Percentiles rank a stretch among this genome's conserved stretches.
phyloP scores from a whole-genome alignment of 2,797 vertebrate species.

The Onychomys torridus region DNA sequence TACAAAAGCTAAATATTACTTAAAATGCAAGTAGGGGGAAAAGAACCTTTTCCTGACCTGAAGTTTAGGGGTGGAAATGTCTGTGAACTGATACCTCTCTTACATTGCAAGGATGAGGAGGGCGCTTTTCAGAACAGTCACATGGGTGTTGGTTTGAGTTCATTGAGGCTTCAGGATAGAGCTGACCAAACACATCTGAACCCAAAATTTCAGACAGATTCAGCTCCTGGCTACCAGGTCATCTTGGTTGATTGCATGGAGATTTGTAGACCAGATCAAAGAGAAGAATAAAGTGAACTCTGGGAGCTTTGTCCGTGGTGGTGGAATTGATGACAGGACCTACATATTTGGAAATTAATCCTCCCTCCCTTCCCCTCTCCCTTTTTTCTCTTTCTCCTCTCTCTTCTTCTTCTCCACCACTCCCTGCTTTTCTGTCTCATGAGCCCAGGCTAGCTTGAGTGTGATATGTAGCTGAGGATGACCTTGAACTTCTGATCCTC shows the following conservation, averaged over 20 bases:
- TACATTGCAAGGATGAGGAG: background rate
- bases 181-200: conserved; percentile 22
- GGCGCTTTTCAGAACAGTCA: background rate
- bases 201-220: conserved; percentile 4
- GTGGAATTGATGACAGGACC: background rate
- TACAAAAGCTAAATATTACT: conserved; percentile 28
- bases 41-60: background rate
- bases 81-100: background rate
- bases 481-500: background rate
- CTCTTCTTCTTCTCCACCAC: background rate
- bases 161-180: conserved; percentile 12
- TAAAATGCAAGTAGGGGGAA: background rate
- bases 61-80: conserved; percentile 34
- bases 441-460: background rate
- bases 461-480: background rate
- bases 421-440: background rate
- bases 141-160: background rate
- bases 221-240: background rate
- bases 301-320: background rate
- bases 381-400: background rate
- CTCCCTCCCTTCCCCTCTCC: background rate
- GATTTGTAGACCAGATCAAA: conserved; percentile 30
- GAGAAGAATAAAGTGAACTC: background rate
- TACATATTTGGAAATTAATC: background rate
- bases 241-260: background rate